A percentile compares a stretch with the other conserved stretches of the same genome.
phyloP scores from a whole-genome alignment of 2,113 vertebrate genomes.

The Arizona elegans region DNA sequence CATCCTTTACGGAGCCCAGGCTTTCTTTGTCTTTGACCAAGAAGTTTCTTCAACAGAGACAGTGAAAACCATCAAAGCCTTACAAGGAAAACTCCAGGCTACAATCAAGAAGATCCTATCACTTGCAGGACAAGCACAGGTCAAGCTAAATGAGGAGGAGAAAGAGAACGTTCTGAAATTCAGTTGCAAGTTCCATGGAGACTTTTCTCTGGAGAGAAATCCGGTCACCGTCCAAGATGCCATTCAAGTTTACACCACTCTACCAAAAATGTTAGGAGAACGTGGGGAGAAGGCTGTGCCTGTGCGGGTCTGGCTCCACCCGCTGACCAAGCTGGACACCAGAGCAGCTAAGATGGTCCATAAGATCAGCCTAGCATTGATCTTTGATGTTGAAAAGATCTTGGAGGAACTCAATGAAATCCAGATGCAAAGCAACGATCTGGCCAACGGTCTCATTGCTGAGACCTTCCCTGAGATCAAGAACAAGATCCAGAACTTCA shows the following conservation, averaged over 20 bases:
- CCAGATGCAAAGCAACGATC: conserved; percentile 52
- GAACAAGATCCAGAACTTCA: background rate
- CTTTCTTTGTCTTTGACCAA: conserved; percentile 41
- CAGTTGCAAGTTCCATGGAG: conserved; percentile 1
- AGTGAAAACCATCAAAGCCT: background rate
- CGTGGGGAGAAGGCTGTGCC: conserved; percentile 21
- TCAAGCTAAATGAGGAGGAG: too few relatives aligned
- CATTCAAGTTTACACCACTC: conserved; percentile 53
- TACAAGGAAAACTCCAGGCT: conserved; percentile 17
- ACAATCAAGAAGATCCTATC: background rate
- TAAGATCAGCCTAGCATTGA: conserved; percentile 14
- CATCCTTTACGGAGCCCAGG: too few relatives aligned
- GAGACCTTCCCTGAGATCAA: conserved; percentile 48
- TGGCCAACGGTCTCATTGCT: background rate
- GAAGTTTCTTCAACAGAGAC: background rate
- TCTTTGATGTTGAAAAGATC: too few relatives aligned
- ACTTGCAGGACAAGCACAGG: background rate
- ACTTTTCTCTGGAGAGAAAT: too few relatives aligned
- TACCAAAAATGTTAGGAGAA: conserved; percentile 49
- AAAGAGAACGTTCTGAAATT: too few relatives aligned
- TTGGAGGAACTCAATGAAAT: background rate
- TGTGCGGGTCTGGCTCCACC: too few relatives aligned
- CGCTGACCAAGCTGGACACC: too few relatives aligned
- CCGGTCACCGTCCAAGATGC: background rate
- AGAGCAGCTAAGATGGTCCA: too few relatives aligned